These are phyloP conservation scores for Drepana falcataria DNA, from an alignment of 2,888 invertebrate species.

Conservation along the genomic window DNA sequence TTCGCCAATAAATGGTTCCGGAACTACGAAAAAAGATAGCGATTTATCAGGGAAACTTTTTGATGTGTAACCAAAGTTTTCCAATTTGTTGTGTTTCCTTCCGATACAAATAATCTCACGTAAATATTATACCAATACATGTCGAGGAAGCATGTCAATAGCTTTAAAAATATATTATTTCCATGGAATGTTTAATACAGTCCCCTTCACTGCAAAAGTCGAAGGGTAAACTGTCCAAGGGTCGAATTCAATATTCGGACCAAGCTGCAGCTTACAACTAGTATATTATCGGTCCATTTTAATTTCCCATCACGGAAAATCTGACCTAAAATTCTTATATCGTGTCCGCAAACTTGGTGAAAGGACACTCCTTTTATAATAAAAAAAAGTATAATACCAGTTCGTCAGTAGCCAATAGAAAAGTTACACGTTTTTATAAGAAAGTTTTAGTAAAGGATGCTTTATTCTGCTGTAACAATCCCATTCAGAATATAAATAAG, in stretches of 20 bases:
- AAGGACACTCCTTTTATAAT: not conserved
- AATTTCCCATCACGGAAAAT: not conserved
- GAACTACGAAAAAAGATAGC: too few species aligned
- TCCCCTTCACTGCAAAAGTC: too few species aligned
- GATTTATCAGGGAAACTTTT: too few species aligned
- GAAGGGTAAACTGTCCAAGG: not conserved
- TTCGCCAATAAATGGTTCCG: too few species aligned
- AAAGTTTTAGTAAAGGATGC: constrained; percentile 8
- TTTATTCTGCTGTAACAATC: constrained; percentile 7
- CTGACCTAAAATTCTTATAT: not conserved
- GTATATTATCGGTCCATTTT: not conserved
- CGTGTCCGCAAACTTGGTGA: not conserved
- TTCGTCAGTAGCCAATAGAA: constrained; percentile 15
- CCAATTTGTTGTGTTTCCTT: too few species aligned
- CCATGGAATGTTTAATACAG: too few species aligned
- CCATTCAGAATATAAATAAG: constrained; percentile 17
- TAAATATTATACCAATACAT: too few species aligned
- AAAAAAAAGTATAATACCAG: not conserved
- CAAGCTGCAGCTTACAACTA: not conserved
- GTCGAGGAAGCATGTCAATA: too few species aligned
- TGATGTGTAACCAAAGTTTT: too few species aligned
- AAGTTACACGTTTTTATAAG: constrained; percentile 8
- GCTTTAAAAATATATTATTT: too few species aligned
- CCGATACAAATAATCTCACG: too few species aligned
- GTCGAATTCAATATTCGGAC: not conserved